Conservation (phyloP, 2,113 vertebrate species). For the Calonectris borealis region DNA sequence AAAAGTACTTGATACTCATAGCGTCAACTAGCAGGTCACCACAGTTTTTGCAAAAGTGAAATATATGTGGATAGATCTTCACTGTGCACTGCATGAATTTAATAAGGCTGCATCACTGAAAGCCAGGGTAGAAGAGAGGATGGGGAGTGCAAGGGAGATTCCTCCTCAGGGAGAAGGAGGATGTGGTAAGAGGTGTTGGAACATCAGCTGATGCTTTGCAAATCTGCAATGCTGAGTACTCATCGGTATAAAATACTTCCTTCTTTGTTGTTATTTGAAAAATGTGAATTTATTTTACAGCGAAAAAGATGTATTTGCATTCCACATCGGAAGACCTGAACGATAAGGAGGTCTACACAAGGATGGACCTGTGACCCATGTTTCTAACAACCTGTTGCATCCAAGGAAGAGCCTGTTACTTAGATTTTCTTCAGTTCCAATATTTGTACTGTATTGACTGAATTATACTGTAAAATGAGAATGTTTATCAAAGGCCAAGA, state of each 20-base stretch:
- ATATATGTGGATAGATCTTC: neutral
- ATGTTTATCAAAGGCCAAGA: neutral
- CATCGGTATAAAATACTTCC: neutral
- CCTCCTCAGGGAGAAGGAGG: neutral
- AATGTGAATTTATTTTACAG: neutral
- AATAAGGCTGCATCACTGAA: neutral
- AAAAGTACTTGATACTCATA: neutral
- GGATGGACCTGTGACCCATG: fast-evolving
- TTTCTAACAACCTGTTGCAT: neutral
- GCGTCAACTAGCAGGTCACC: neutral
- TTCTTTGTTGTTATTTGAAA: neutral
- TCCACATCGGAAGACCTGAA: neutral
- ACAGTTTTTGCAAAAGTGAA: neutral
- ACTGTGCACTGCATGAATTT: neutral
- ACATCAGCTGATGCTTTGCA: neutral
- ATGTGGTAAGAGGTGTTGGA: neutral
- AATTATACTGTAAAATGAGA: neutral
- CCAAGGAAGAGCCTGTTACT: neutral
- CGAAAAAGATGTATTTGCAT: neutral
- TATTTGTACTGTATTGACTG: no score
- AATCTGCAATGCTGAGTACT: neutral
- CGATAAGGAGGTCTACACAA: neutral
- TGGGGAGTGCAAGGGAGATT: neutral
- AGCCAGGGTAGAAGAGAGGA: neutral
- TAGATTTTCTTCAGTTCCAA: no score